Base-by-base conservation (phyloP, 23 tunicate species). In the Botrylloides violaceus region DNA sequence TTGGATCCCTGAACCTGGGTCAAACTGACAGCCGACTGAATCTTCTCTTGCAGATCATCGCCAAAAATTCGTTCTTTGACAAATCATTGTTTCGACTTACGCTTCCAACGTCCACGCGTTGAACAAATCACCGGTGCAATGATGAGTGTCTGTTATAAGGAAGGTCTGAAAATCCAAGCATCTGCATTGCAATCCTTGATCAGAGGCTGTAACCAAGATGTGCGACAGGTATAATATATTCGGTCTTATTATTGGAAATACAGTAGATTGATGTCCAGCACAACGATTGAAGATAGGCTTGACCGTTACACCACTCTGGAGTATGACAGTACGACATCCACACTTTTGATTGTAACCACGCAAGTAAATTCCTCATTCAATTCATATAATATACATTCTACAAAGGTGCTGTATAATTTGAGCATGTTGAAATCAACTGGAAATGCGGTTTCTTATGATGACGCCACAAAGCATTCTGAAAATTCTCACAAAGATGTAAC, bases 141-240 rank as follows among this genome's bases (percentile, higher is more conserved):
- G 86, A 92, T 92, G 98, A 70, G 81, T 27, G 78, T 92, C 70
- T 92, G 98, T 43, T 81, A 59, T 59, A 85, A 80, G 56, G 98
- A 92, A 58, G 80, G 83, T 1, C 43, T 92, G 32, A 85, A 92
- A 59, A 94, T 85, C 27, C 80, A 78, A 36, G 76, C 93, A 21
- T 87, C 98, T 0, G 89, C 98, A 2, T 79, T 92, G 37, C 98
- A 92, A 34, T 82, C 86, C 2, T 66, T 92, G 6, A 85, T 92
- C 48, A 62, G 82, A 73, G 83, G 93, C 15, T 92, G 98, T 59
- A 92, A 92, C 49, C 98, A 92, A 64, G 98, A 92, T 66, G 76
- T 92, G 20, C 29, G 98, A 43, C 98, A 91, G 75, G 90, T 84
- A 30, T 19, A 31, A n/a, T n/a, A n/a, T n/a, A n/a, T n/a, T n/a